Evolutionary conservation across 2,888 invertebrate genomes (phyloP).

Genomic region (Sepioteuthis lessoniana): DNA sequence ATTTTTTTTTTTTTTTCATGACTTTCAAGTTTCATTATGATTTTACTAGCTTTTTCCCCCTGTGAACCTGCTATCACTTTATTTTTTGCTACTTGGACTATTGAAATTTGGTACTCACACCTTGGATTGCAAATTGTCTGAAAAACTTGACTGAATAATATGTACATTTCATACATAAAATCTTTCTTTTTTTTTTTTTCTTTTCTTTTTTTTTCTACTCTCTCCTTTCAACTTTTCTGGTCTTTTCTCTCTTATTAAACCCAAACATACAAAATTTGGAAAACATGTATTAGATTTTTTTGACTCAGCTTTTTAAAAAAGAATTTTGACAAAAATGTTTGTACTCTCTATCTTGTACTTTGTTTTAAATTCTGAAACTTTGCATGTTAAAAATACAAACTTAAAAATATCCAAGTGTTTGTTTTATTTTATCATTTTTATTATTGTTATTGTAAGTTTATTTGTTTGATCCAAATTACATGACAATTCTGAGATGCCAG

Average conservation of each 20-base stretch:
- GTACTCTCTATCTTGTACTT: conserved; percentile 14
- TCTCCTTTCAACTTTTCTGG: not conserved
- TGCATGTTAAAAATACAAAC: conserved; percentile 25
- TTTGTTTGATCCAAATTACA: not conserved
- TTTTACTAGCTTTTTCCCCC: too few relatives aligned
- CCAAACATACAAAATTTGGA: not conserved
- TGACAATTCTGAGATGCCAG: not conserved
- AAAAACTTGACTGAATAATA: not conserved
- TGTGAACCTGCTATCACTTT: not conserved
- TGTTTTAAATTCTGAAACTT: conserved; percentile 33
- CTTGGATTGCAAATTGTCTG: not conserved
- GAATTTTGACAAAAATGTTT: not conserved
- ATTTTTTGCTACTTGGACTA: not conserved
- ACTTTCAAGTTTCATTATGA: not conserved
- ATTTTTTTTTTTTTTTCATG: not conserved
- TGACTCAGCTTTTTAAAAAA: not conserved
- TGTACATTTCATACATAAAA: not conserved
- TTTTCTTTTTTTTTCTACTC: not conserved
- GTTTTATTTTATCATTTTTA: conserved; percentile 11
- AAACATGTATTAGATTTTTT: not conserved
- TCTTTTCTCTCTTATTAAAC: not conserved
- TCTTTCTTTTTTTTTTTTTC: not conserved
- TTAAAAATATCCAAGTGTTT: not conserved
- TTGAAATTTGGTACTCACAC: not conserved
- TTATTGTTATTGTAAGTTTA: not conserved